phyloP scores from a whole-genome alignment of 1,140 invertebrate genomes.

The Drusus annulatus region DNA sequence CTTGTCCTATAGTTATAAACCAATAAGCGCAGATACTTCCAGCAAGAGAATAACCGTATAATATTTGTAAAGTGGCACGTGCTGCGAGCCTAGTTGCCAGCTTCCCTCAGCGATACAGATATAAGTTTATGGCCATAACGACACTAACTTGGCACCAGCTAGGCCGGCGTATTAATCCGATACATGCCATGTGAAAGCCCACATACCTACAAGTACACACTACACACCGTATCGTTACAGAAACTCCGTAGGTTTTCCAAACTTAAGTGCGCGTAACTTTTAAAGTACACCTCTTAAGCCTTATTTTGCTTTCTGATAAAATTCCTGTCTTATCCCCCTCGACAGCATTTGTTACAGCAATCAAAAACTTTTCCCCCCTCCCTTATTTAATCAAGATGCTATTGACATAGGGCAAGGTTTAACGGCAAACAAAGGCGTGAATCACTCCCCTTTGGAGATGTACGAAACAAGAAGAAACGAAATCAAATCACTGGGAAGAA shows the following conservation, averaged over 20 bases:
- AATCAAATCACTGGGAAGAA: slow-evolving; percentile 50
- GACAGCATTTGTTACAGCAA: slow-evolving; percentile 52
- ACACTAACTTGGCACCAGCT: no score
- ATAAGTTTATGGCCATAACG: no score
- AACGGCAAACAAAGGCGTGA: slow-evolving; percentile 58
- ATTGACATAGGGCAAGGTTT: slow-evolving; percentile 59
- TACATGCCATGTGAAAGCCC: neutral
- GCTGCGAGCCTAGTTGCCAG: no score
- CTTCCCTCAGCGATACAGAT: no score
- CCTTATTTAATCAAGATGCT: slow-evolving; percentile 59
- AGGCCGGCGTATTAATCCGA: no score
- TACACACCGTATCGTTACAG: no score
- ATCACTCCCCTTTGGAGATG: slow-evolving; percentile 50
- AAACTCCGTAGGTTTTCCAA: no score
- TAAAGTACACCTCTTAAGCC: neutral
- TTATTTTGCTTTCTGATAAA: slow-evolving; percentile 38
- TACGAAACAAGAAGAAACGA: slow-evolving; percentile 42
- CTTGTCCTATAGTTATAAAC: no score
- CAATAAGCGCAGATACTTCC: no score
- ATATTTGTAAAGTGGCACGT: no score
- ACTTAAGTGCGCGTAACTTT: neutral
- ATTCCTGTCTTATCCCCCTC: slow-evolving; percentile 17
- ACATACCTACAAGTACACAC: neutral
- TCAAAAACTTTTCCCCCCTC: slow-evolving; percentile 56
- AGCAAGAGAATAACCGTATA: no score